Evolutionary conservation across 2,113 vertebrate species (phyloP).

Genomic region (Apteryx mantelli): DNA sequence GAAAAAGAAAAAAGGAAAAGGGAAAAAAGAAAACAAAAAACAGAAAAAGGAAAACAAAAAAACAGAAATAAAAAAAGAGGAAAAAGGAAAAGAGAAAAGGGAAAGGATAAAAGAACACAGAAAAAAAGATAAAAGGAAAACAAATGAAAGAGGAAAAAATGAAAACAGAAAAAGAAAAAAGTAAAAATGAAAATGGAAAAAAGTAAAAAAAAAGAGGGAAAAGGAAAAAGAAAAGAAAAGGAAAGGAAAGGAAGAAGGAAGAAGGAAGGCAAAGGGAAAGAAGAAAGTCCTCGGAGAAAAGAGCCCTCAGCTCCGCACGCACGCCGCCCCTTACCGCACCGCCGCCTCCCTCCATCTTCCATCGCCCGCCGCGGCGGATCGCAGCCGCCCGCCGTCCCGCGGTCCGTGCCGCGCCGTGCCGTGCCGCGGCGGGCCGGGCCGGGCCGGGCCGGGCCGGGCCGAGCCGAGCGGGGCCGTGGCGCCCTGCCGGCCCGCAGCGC

Average conservation of each 20-base stretch:
- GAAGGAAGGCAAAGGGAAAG: neutral
- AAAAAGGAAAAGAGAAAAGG: no score
- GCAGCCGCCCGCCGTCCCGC: neutral
- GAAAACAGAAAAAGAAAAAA: no score
- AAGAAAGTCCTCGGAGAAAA: neutral
- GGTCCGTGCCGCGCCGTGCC: neutral
- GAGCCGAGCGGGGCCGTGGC: no score
- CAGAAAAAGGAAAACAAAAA: neutral
- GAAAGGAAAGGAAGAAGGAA: neutral
- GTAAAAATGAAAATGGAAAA: no score
- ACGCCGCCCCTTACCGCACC: slow-evolving; percentile 26
- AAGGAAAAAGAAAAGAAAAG: no score
- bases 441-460: no score
- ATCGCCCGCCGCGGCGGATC: neutral
- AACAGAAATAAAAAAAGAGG: neutral
- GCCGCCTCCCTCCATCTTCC: slow-evolving; percentile 36
- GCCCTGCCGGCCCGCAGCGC: no score
- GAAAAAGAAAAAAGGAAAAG: neutral
- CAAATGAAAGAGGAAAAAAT: no score
- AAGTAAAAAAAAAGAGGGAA: no score
- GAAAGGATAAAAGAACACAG: no score
- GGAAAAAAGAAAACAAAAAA: neutral
- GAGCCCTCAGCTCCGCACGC: neutral
- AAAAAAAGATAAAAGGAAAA: no score
- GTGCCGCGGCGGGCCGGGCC: no score